Conservation (phyloP, 1,140 invertebrate genomes). For the Eupristina koningsbergeri region DNA sequence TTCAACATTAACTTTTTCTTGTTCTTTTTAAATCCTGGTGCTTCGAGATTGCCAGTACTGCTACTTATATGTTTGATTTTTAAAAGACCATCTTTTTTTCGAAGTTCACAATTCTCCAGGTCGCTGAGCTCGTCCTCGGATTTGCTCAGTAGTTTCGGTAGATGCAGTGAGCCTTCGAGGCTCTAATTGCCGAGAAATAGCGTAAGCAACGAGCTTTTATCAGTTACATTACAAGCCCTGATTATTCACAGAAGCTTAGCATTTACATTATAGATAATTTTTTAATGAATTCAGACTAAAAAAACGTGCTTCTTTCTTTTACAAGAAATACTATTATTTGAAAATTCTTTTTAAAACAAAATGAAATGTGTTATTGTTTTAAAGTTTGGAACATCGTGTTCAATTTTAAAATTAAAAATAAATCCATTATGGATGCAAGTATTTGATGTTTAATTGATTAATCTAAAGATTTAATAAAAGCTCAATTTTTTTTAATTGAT, state of each 20-base stretch:
- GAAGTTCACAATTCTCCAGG: constrained; percentile 60
- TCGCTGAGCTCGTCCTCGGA: constrained; percentile 69
- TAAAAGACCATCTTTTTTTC: constrained; percentile 61
- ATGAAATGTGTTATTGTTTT: too few relatives aligned
- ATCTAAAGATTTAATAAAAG: too few relatives aligned
- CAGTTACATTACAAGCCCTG: constrained; percentile 35
- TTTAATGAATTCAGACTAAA: background rate
- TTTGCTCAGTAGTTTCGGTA: constrained; percentile 66
- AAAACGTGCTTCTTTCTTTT: too few relatives aligned
- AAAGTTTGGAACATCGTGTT: too few relatives aligned
- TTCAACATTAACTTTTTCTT: background rate
- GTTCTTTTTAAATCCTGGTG: constrained; percentile 46
- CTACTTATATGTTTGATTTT: constrained; percentile 65
- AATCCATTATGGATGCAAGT: too few relatives aligned
- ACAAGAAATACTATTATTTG: too few relatives aligned
- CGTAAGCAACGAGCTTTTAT: constrained; percentile 50
- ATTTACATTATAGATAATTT: background rate
- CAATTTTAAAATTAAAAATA: too few relatives aligned
- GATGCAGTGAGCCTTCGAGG: constrained; percentile 59
- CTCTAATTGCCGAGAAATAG: constrained; percentile 57
- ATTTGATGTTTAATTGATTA: too few relatives aligned
- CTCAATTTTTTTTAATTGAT: background rate
- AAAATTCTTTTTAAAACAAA: too few relatives aligned
- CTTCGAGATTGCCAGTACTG: constrained; percentile 66
- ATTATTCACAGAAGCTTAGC: background rate